Conservation (phyloP, 2,113 vertebrate species). For the Rafetus swinhoei region DNA sequence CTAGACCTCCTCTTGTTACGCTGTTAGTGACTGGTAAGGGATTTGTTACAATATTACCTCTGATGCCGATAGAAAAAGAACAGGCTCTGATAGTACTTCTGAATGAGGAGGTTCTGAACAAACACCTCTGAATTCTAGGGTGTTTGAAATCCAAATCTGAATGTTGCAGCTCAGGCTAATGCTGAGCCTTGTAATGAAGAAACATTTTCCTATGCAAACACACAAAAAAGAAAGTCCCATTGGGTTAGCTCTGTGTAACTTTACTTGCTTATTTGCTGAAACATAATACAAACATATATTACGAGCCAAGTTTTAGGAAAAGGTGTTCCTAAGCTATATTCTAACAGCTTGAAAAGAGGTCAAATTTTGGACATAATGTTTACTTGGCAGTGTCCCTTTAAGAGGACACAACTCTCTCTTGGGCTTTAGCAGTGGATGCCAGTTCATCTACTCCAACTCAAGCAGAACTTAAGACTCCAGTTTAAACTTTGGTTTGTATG, state of each 20-base stretch:
- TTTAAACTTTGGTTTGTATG: conserved; percentile 22
- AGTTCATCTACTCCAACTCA: background rate
- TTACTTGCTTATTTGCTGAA: background rate
- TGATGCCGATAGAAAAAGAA: background rate
- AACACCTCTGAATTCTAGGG: background rate
- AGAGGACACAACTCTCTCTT: background rate
- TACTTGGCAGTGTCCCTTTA: background rate
- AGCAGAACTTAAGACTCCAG: background rate
- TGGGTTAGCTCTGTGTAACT: background rate
- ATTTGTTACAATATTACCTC: background rate
- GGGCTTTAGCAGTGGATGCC: background rate
- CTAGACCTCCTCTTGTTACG: background rate
- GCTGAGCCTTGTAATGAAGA: background rate
- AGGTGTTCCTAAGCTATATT: background rate
- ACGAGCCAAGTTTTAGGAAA: background rate
- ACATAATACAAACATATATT: background rate
- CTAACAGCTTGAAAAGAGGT: background rate
- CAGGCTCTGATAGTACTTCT: background rate
- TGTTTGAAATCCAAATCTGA: background rate
- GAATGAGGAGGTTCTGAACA: background rate
- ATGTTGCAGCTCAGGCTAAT: background rate
- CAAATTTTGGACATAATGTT: background rate
- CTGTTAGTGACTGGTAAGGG: background rate
- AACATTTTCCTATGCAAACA: background rate
- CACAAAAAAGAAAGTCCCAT: rapidly evolving